Conservation (phyloP, 2,888 invertebrate genomes). For the Campoletis raptor region DNA sequence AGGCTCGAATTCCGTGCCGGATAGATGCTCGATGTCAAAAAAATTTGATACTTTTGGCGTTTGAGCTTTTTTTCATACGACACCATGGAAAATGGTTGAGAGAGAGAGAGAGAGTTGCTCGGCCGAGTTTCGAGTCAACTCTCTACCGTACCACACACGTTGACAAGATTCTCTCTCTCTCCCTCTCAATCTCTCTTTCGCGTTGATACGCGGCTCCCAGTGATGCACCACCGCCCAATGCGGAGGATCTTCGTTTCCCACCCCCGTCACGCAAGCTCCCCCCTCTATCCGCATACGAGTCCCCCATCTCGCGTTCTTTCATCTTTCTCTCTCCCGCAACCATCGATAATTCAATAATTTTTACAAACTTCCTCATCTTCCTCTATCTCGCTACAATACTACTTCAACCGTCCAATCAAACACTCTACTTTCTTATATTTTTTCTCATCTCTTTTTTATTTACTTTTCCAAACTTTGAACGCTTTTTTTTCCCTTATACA, state of each 20-base stretch:
- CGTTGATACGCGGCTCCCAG: conserved; percentile 62
- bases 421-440: neutral
- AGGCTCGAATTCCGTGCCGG: neutral
- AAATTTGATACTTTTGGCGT: neutral
- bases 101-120: conserved; percentile 3
- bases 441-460: neutral
- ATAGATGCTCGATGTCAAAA: neutral
- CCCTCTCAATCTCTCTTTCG: conserved; percentile 14
- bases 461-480: neutral
- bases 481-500: neutral
- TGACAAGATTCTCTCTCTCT: conserved; percentile 31
- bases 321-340: conserved; percentile 12
- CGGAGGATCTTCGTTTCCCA: conserved; percentile 71
- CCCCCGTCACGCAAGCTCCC: conserved; percentile 53
- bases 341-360: conserved; percentile 46
- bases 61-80: conserved; percentile 17
- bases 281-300: conserved; percentile 32
- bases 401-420: neutral
- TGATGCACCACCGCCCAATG: conserved; percentile 75
- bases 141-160: conserved; percentile 61
- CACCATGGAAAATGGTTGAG: neutral
- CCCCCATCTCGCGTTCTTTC: conserved; percentile 15
- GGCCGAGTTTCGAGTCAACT: conserved; percentile 58
- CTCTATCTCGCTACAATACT: conserved; percentile 1
- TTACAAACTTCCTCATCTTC: conserved; percentile 26